Evolutionary conservation across 2,888 invertebrate genomes (phyloP), one percentile per base, ranked within the genome.

Genomic region (Morpho achilles): DNA sequence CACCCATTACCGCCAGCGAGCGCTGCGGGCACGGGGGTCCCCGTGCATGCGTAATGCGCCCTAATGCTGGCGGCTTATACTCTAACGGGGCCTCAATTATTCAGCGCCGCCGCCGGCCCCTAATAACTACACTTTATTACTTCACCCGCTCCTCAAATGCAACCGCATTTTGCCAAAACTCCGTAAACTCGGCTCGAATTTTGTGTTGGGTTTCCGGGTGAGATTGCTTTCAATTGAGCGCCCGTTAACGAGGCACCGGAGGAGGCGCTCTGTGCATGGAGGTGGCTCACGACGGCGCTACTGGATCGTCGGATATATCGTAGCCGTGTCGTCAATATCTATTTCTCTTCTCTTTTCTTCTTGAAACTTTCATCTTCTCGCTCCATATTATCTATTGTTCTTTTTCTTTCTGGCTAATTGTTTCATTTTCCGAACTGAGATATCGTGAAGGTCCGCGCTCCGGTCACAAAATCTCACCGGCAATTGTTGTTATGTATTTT

Each of bases 41-140:
- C 62, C 64, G 67, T 69, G 69, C 69, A 70, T 70, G 67, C 66
- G 65, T 65, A 68, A 69, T 69, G 67, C 61, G 49, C 59, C 60
- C 63, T 64, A 64, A 68, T 67, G 65, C 62, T 59, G 52, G 58
- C 63, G 63, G 62, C 62, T 67, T 60, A 58, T 61, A 63, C 62
- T 63, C 66, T 66, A 62, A 59, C 63, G 50, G 60, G 42, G 54
- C 58, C 62, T 68, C 65, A 62, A 64, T 67, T 66, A 69, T 69
- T 69, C 65, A 62, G 58, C 43, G 60, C 55, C 58, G 47, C 58
- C 47, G 53, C 51, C 52, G 58, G 43, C 49, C 53, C 50, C 60
- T 63, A 60, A 63, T 63, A 58, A 63, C 53, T 56, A 51, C 56
- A 48, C 56, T 63, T 63, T 59, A 65, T 65, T 59, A 63, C 52